These are phyloP conservation scores for Stegostoma tigrinum DNA, from an alignment of 2,113 vertebrate genomes.

Conservation along the genomic window DNA sequence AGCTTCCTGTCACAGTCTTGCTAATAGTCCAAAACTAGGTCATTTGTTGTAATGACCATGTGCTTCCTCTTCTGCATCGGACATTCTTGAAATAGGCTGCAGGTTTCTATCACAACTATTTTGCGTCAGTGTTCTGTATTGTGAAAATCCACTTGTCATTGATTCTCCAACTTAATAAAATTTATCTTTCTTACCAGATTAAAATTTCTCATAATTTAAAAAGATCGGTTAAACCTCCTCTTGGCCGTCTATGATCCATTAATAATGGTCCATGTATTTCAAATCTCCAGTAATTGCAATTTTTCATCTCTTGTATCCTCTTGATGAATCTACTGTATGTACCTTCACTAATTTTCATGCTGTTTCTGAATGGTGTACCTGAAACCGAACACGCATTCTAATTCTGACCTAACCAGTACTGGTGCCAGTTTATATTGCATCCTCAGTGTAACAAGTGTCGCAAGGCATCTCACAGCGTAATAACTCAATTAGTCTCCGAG, in stretches of 20 bases:
- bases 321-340: background rate
- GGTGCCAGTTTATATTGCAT: too few species aligned
- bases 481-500: too few species aligned
- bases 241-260: background rate
- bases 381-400: background rate
- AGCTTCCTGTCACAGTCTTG: background rate
- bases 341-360: background rate
- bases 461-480: too few species aligned
- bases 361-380: background rate
- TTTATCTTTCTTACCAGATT: background rate
- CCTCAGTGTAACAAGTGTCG: too few species aligned
- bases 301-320: background rate
- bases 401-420: background rate
- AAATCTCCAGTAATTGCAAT: background rate
- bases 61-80: background rate
- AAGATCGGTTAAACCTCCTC: background rate
- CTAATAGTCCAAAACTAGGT: background rate
- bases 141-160: background rate
- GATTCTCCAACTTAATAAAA: background rate
- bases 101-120: background rate
- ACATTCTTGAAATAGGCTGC: background rate
- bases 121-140: background rate
- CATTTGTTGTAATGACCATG: background rate
- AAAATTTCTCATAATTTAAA: background rate
- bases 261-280: background rate